Percentiles rank a stretch among this genome's conserved stretches.
These are phyloP conservation scores for Aphodius granarius DNA, from an alignment of 2,888 invertebrate genomes.

Conservation along the genomic window DNA sequence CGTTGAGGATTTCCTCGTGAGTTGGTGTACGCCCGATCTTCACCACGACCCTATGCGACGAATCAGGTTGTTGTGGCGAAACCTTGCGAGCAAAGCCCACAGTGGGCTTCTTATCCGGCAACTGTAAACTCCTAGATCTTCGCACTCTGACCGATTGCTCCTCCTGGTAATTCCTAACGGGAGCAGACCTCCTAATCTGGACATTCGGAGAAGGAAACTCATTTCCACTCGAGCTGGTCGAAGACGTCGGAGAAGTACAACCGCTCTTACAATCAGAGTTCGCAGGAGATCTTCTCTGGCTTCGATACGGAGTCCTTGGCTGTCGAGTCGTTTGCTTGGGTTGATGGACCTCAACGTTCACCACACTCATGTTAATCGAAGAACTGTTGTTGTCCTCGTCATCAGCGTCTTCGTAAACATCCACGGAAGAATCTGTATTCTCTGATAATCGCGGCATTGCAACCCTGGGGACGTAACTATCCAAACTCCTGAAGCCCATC, in stretches of 20 bases:
- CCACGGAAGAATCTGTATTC: slow-evolving; percentile 56
- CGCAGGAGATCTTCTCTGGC: slow-evolving; percentile 48
- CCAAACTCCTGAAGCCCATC: slow-evolving; percentile 66
- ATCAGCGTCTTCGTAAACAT: slow-evolving; percentile 55
- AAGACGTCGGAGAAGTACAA: slow-evolving; percentile 40
- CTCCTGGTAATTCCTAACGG: slow-evolving; percentile 38
- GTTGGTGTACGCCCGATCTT: slow-evolving; percentile 48
- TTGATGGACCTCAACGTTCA: slow-evolving; percentile 45
- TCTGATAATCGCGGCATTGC: slow-evolving; percentile 57
- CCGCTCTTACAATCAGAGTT: slow-evolving; percentile 46
- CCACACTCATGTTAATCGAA: slow-evolving; percentile 53
- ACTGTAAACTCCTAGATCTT: slow-evolving; percentile 63
- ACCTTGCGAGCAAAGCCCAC: slow-evolving; percentile 38
- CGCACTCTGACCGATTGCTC: slow-evolving; percentile 50
- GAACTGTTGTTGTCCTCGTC: slow-evolving; percentile 57
- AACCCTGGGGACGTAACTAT: slow-evolving; percentile 56
- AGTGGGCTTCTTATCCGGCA: slow-evolving; percentile 57
- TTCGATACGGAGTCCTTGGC: slow-evolving; percentile 41
- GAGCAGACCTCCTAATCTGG: slow-evolving; percentile 38
- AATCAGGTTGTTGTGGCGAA: slow-evolving; percentile 49
- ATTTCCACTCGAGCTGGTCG: slow-evolving; percentile 48
- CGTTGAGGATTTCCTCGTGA: slow-evolving; percentile 46
- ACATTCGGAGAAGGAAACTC: slow-evolving; percentile 43
- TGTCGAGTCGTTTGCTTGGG: slow-evolving; percentile 40
- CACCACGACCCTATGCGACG: slow-evolving; percentile 49